Evolutionary conservation across 2,888 invertebrate genomes (phyloP).

Genomic region (Aleiodes testaceus): DNA sequence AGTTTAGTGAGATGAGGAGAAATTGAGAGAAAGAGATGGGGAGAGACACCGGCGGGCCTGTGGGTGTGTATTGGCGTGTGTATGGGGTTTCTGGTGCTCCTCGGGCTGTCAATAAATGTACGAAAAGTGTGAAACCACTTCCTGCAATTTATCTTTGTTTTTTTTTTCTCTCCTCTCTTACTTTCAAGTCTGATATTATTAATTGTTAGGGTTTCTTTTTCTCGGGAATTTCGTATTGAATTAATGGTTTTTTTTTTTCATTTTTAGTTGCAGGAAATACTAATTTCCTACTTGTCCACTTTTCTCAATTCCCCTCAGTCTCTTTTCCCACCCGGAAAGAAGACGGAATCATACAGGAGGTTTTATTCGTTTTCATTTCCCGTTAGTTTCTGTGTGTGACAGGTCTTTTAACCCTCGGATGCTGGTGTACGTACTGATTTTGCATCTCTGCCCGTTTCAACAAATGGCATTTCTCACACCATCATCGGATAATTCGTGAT

Average conservation of each 20-base stretch:
- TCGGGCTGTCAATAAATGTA: background rate
- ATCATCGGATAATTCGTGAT: too few relatives aligned
- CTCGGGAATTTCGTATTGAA: background rate
- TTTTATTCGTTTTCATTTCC: conserved; percentile 31
- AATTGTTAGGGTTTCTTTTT: too few relatives aligned
- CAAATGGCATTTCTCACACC: background rate
- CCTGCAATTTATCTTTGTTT: too few relatives aligned
- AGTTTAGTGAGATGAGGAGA: conserved; percentile 28
- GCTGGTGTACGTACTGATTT: background rate
- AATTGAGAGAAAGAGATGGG: conserved; percentile 37
- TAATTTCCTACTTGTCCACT: conserved; percentile 2
- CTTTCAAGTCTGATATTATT: too few relatives aligned
- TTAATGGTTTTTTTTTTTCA: background rate
- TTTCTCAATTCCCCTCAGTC: background rate
- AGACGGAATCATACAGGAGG: conserved; percentile 13
- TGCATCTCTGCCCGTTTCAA: conserved; percentile 1
- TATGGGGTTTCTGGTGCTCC: background rate
- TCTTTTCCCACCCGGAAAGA: conserved; percentile 5
- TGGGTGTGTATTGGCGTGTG: conserved; percentile 32
- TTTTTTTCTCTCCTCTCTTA: too few relatives aligned
- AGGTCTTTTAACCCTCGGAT: conserved; percentile 15
- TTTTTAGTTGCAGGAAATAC: background rate
- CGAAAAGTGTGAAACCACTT: background rate
- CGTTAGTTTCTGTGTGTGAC: conserved; percentile 2
- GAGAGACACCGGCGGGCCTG: conserved; percentile 46